Conservation (phyloP, 2,888 invertebrate species). For the Amblyteles armatorius region DNA sequence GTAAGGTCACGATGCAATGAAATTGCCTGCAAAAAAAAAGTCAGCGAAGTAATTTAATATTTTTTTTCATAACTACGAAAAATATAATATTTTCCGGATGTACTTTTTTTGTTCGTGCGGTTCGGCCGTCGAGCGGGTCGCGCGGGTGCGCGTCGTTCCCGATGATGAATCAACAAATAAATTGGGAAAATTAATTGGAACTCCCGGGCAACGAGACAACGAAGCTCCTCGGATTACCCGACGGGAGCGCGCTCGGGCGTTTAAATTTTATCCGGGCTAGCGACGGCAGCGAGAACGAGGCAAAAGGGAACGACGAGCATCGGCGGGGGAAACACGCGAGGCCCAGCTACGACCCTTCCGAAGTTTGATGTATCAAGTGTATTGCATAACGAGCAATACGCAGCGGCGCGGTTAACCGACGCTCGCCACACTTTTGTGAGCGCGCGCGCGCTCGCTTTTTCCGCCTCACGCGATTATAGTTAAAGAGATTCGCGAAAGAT, state of each 20-base stretch:
- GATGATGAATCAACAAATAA: slow-evolving; percentile 63
- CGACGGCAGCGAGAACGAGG: neutral
- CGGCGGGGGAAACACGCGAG: neutral
- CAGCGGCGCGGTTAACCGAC: neutral
- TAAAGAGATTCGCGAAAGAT: slow-evolving; percentile 15
- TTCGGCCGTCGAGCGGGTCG: neutral
- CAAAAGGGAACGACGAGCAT: slow-evolving; percentile 1
- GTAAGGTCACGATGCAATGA: no score
- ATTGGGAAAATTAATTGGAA: slow-evolving; percentile 68
- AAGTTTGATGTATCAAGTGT: slow-evolving; percentile 40
- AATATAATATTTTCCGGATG: no score
- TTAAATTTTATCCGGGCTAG: slow-evolving; percentile 7
- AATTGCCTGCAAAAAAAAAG: no score
- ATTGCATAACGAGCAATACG: slow-evolving; percentile 37
- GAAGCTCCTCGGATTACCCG: slow-evolving; percentile 60
- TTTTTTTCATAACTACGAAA: no score
- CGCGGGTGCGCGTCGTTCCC: neutral
- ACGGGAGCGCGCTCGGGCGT: neutral
- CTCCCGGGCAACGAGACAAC: slow-evolving; percentile 46
- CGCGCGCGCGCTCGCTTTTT: neutral
- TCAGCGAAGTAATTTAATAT: no score
- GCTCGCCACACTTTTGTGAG: neutral
- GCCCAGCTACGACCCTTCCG: slow-evolving; percentile 28
- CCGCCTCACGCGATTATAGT: neutral
- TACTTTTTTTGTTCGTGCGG: no score